phyloP scores from a whole-genome alignment of 2,888 invertebrate genomes.

The Epinotia nisella region DNA sequence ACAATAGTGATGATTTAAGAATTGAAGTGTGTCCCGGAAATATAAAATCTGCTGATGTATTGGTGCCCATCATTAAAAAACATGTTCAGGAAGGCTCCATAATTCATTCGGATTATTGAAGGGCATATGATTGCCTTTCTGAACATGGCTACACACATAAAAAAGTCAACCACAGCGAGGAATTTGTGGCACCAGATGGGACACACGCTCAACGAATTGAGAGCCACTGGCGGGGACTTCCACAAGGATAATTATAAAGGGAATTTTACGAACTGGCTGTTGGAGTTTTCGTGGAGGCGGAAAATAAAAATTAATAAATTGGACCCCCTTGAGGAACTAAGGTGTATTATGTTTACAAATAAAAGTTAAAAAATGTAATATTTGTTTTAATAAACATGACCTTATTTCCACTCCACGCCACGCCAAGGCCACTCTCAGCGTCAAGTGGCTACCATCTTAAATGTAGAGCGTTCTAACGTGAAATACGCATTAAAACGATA shows the following conservation, averaged over 20 bases:
- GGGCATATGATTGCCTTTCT: background rate
- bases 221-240: conserved; percentile 46
- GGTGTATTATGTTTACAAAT: too few species aligned
- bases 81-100: too few species aligned
- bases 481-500: too few species aligned
- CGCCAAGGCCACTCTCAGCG: too few species aligned
- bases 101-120: too few species aligned
- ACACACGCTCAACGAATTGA: conserved; percentile 48
- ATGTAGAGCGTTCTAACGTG: too few species aligned
- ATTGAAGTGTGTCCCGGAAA: background rate
- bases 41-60: background rate
- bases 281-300: background rate
- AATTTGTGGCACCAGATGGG: conserved; percentile 48
- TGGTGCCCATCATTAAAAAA: too few species aligned
- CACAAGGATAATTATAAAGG: background rate
- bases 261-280: background rate
- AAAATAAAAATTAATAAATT: background rate
- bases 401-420: background rate
- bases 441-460: too few species aligned
- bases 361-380: background rate
- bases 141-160: background rate
- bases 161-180: background rate
- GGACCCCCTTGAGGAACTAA: background rate
- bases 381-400: background rate
- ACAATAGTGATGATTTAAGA: background rate